Conservation (phyloP, 2,113 vertebrate genomes). For the Entomyzon cyanotis region DNA sequence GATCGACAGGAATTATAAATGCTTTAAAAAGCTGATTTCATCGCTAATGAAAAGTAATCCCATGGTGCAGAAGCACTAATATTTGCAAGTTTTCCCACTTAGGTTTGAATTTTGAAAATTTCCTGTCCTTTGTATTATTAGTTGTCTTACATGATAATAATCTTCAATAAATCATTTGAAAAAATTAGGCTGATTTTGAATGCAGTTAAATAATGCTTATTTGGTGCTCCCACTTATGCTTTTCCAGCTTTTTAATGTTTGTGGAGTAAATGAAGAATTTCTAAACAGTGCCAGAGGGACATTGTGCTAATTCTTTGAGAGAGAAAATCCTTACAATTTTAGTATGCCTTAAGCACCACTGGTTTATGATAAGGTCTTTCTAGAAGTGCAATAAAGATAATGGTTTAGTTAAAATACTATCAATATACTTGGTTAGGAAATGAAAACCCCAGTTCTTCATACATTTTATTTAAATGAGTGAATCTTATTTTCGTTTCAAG, state of each 20-base stretch:
- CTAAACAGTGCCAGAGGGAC: slow-evolving; percentile 24
- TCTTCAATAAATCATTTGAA: neutral
- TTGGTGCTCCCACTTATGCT: neutral
- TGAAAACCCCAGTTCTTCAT: neutral
- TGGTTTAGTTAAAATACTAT: slow-evolving; percentile 45
- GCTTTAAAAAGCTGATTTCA: neutral
- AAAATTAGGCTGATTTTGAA: slow-evolving; percentile 27
- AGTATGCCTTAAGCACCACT: neutral
- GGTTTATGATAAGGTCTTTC: slow-evolving; percentile 47
- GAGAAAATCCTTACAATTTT: slow-evolving; percentile 40
- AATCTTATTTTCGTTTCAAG: neutral
- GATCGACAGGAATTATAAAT: neutral
- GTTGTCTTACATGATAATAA: slow-evolving; percentile 11
- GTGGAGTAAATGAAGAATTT: slow-evolving; percentile 54
- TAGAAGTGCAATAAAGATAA: slow-evolving; percentile 34
- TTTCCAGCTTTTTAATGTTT: slow-evolving; percentile 40
- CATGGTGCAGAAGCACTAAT: neutral
- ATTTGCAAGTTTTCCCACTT: neutral
- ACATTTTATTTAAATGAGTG: neutral
- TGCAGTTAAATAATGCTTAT: slow-evolving; percentile 52
- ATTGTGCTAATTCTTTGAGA: slow-evolving; percentile 42
- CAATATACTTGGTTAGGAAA: slow-evolving; percentile 26
- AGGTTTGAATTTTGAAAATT: slow-evolving; percentile 24
- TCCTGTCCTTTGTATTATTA: neutral
- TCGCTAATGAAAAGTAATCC: neutral